phyloP scores from a whole-genome alignment of 2,113 vertebrate genomes.

The Donacobius atricapilla region DNA sequence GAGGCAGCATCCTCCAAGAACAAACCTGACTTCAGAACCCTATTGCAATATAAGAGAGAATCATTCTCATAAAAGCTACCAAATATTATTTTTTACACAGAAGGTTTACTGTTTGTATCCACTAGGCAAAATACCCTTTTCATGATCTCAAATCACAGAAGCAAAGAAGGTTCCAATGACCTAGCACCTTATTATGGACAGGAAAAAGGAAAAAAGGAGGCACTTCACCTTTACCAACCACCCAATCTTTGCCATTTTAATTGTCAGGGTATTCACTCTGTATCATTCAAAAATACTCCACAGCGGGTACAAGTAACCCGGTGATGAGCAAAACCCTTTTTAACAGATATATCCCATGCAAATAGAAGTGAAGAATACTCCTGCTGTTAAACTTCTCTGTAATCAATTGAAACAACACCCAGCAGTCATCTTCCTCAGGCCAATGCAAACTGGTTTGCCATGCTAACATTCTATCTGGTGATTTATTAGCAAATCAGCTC shows the following conservation, averaged over 20 bases:
- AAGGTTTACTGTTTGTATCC: not conserved
- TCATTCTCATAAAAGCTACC: not conserved
- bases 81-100: not conserved
- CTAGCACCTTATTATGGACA: not conserved
- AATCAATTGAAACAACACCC: not conserved
- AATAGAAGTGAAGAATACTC: not conserved
- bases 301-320: not conserved
- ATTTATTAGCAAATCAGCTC: not conserved
- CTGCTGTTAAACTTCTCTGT: not conserved
- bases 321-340: not conserved
- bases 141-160: not conserved
- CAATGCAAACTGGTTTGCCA: not conserved
- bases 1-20: not conserved
- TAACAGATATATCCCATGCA: not conserved
- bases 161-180: not conserved
- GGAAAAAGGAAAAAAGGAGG: accelerated
- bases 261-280: not conserved
- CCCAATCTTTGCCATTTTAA: not conserved
- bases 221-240: not conserved
- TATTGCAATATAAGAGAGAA: not conserved
- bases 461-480: not conserved
- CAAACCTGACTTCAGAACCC: not conserved
- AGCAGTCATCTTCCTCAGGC: not conserved
- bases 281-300: not conserved
- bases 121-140: not conserved